Evolutionary conservation across 2,797 vertebrate species (phyloP).

Genomic region (Pelochelys cantorii): DNA sequence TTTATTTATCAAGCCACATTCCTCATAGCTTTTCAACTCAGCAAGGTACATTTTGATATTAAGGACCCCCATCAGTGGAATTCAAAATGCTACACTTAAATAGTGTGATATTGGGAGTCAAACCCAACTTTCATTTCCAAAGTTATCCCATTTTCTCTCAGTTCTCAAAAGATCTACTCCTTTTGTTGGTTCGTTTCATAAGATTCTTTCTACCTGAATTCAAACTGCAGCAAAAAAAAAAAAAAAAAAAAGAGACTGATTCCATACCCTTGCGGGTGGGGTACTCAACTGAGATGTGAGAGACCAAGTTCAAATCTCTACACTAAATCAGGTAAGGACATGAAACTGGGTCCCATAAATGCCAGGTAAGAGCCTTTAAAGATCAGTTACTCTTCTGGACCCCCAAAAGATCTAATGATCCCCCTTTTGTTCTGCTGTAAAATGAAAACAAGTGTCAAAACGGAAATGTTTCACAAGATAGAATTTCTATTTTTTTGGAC

Average conservation of each 20-base stretch:
- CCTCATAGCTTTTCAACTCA: background rate
- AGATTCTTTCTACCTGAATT: background rate
- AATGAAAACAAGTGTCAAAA: background rate
- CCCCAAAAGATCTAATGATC: background rate
- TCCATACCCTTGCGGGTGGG: background rate
- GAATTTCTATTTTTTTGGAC: background rate
- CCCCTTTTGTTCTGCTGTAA: background rate
- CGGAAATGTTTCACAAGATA: background rate
- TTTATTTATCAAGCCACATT: background rate
- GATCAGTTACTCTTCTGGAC: background rate
- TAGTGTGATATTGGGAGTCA: background rate
- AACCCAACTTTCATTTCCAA: background rate
- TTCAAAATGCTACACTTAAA: background rate
- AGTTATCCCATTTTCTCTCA: background rate
- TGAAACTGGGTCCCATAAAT: background rate
- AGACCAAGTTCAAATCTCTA: background rate
- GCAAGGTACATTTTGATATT: background rate
- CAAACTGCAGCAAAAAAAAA: no score
- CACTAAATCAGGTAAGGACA: background rate
- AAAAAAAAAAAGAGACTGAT: background rate
- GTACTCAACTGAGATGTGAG: background rate
- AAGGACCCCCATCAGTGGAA: background rate
- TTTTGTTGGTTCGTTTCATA: background rate
- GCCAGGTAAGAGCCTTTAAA: background rate
- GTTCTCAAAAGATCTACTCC: background rate